phyloP scores from a whole-genome alignment of 2,113 vertebrate genomes.

The Grallaria varia region DNA sequence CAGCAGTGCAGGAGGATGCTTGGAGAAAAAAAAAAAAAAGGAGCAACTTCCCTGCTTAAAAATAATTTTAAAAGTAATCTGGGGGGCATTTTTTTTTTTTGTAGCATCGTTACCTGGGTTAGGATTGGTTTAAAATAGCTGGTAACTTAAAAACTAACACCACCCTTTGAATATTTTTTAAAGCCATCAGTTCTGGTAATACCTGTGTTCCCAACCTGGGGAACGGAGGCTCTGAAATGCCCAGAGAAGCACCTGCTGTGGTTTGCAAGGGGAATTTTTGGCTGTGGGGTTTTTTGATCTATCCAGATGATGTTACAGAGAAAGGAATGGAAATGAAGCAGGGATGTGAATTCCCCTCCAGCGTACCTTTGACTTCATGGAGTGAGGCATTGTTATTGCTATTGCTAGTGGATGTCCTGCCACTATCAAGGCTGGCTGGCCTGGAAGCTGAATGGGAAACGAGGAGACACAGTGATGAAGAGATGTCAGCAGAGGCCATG shows the following conservation, averaged over 20 bases:
- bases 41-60: constrained; percentile 5
- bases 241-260: background rate
- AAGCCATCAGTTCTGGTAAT: background rate
- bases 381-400: constrained; percentile 95
- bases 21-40: background rate
- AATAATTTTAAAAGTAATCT: background rate
- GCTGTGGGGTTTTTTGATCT: background rate
- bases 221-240: constrained; percentile 11
- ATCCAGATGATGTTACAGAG: background rate
- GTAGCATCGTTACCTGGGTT: background rate
- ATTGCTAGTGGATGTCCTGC: constrained; percentile 94
- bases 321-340: constrained; percentile 11
- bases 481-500: constrained; percentile 50
- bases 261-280: background rate
- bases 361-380: constrained; percentile 93
- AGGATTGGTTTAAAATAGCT: background rate
- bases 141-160: background rate
- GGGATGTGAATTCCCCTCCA: constrained; percentile 57
- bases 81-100: background rate
- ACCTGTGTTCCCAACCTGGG: background rate
- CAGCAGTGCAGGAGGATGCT: background rate
- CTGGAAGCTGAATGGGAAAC: constrained; percentile 87
- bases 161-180: constrained; percentile 2
- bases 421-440: constrained; percentile 96
- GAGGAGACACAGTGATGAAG: constrained; percentile 72